Evolutionary conservation across 2,797 vertebrate species (phyloP).

Genomic region (Callimico goeldii): DNA sequence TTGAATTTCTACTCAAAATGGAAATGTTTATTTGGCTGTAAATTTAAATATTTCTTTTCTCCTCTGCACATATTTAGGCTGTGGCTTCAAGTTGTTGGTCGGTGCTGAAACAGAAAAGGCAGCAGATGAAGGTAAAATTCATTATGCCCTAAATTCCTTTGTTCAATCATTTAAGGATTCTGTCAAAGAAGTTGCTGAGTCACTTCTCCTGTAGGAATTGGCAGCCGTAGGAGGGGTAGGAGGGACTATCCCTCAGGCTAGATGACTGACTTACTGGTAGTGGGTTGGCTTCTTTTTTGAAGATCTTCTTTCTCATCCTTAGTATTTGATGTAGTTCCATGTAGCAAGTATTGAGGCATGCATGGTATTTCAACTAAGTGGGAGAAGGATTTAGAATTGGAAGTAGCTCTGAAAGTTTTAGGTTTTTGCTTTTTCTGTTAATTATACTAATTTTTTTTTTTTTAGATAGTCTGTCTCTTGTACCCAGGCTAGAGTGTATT

Average conservation of each 20-base stretch:
- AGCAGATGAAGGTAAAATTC: conserved; percentile 93
- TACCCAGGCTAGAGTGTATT: too few relatives aligned
- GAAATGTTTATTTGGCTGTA: background rate
- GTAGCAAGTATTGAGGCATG: background rate
- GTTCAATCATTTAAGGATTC: background rate
- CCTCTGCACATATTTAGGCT: conserved; percentile 85
- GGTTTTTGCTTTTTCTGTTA: background rate
- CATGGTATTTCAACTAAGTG: background rate
- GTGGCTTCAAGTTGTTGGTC: conserved; percentile 99
- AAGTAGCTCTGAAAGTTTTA: background rate
- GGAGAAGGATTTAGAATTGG: background rate
- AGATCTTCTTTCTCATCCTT: background rate
- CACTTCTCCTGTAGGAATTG: background rate
- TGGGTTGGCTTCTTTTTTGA: background rate
- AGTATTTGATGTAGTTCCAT: background rate
- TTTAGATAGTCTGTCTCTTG: background rate
- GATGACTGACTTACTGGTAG: background rate
- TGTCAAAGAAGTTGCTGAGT: background rate
- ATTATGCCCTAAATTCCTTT: background rate
- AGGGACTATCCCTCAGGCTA: background rate
- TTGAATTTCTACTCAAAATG: conserved; percentile 52
- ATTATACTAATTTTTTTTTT: background rate
- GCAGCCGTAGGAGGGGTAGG: background rate
- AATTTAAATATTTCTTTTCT: background rate
- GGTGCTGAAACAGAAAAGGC: conserved; percentile 95